Conservation (phyloP, 2,797 vertebrate genomes). For the Sebastes umbrosus region DNA sequence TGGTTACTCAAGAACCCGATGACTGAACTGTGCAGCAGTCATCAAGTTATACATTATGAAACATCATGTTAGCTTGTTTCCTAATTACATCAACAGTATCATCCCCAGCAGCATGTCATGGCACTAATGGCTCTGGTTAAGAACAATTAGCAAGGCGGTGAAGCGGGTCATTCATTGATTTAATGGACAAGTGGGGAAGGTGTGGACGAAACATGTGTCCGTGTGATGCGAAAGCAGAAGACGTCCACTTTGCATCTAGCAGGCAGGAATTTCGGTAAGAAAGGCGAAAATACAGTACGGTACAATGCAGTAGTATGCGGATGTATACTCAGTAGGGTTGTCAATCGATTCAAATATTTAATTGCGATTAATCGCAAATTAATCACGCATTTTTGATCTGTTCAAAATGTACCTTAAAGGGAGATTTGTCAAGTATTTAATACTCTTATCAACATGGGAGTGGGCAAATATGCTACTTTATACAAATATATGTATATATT, state of each 20-base stretch:
- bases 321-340: neutral
- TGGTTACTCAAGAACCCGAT: neutral
- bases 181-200: neutral
- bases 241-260: neutral
- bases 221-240: neutral
- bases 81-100: slow-evolving; percentile 3
- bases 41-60: neutral
- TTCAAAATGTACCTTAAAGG: too few species aligned
- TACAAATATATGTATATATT: too few species aligned
- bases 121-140: slow-evolving; percentile 17
- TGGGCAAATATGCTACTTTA: too few species aligned
- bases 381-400: too few species aligned
- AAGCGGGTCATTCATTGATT: slow-evolving; percentile 7
- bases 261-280: neutral
- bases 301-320: neutral
- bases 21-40: neutral
- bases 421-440: too few species aligned
- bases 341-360: too few species aligned
- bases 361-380: too few species aligned
- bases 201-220: neutral
- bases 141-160: slow-evolving; percentile 15
- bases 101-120: neutral
- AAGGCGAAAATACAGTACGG: neutral
- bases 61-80: neutral
- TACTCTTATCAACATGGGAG: too few species aligned